Evolutionary conservation across 1,140 invertebrate species (phyloP), one percentile per base, ranked within the genome.

Genomic region (Drosophila burlai): DNA sequence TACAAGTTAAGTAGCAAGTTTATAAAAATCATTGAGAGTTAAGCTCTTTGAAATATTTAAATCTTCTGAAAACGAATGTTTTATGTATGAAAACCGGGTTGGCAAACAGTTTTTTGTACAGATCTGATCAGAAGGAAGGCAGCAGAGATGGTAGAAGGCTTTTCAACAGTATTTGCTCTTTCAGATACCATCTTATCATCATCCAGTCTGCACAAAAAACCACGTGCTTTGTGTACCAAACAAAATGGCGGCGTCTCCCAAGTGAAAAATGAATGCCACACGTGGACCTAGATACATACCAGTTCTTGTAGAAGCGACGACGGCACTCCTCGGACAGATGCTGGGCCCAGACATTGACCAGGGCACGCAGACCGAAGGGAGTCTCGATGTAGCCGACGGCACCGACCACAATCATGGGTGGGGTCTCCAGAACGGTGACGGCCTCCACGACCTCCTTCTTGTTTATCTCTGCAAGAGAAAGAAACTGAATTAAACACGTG

Each of bases 361-460:
- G 95, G 66, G 97, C 97, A 76, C 98, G 95, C 55, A 99, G 94
- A 90, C 99, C 99, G 94, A 97, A 97, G 36, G 99, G 99, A 68
- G 99, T 99, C 93, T 99, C 98, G 83, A 99, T 99, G 94, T 99
- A 99, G 52, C 99, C 99, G 91, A 99, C 98, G 83, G 98, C 96
- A 91, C 99, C 99, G 84, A 99, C 98, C 78, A 98, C 95, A 55
- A 99, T 96, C 97, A 99, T 98, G 43, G 99, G 99, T 72, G 99
- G 99, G 21, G 99, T 97, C 94, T 99, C 99, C 74, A 99, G 94
- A 92, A 99, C 97, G 42, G 99, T 99, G 2, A 99, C 99, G 58
- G 98, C 98, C 93, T 99, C 99, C 9, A 99, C 98, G 78, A 99
- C 98, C 95, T 99, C 99, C 93, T 99, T 99, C 95, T 99, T 99